phyloP scores from a whole-genome alignment of 2,113 vertebrate species.

The Piprites chloris region DNA sequence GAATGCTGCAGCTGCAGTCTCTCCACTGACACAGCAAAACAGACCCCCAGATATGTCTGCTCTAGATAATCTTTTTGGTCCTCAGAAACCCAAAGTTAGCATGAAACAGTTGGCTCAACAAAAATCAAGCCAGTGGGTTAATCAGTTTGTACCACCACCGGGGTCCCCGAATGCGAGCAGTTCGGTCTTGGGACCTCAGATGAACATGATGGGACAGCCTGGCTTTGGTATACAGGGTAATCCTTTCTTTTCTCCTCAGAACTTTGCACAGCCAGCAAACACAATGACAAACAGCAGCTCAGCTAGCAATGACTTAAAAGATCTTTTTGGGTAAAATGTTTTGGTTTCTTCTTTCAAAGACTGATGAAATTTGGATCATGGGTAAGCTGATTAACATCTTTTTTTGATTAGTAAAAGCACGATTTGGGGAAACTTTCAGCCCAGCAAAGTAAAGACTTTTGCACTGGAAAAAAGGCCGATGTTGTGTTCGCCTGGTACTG shows the following conservation, averaged over 20 bases:
- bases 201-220: constrained; percentile 72
- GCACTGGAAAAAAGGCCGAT: constrained; percentile 22
- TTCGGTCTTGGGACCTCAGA: constrained; percentile 73
- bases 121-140: constrained; percentile 84
- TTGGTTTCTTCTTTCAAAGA: constrained; percentile 17
- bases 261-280: constrained; percentile 86
- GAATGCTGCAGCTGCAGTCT: constrained; percentile 51
- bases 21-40: constrained; percentile 69
- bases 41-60: constrained; percentile 87
- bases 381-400: constrained; percentile 65
- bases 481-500: constrained; percentile 22
- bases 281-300: constrained; percentile 85
- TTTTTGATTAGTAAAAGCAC: constrained; percentile 32
- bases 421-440: constrained; percentile 27
- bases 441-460: constrained; percentile 18
- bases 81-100: constrained; percentile 92
- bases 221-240: constrained; percentile 93
- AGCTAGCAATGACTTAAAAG: constrained; percentile 93
- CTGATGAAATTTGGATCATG: constrained; percentile 58
- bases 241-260: constrained; percentile 95
- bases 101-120: constrained; percentile 93
- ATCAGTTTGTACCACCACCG: constrained; percentile 82
- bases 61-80: constrained; percentile 89
- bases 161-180: constrained; percentile 70
- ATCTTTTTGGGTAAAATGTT: constrained; percentile 89